These are phyloP conservation scores for Drosophila lini DNA, from an alignment of 1,140 invertebrate species.

Conservation along the genomic window DNA sequence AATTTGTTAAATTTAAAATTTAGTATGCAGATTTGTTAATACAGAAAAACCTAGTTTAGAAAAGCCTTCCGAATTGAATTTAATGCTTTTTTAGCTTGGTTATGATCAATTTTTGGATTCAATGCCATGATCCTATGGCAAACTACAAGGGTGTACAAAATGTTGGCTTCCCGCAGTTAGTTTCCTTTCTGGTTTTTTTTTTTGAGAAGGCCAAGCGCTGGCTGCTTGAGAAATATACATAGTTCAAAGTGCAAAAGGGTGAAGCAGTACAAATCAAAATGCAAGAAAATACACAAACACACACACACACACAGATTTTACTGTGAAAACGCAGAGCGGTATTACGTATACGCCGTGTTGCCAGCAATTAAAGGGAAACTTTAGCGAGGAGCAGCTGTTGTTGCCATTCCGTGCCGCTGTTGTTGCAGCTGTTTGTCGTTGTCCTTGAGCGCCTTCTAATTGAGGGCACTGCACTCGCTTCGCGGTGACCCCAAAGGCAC, in stretches of 20 bases:
- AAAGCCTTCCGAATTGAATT: too few species aligned
- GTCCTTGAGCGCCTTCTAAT: slow-evolving; percentile 76
- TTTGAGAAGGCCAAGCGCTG: slow-evolving; percentile 57
- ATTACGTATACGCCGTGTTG: slow-evolving; percentile 53
- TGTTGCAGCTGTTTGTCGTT: slow-evolving; percentile 52
- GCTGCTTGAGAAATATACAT: slow-evolving; percentile 48
- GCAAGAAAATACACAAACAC: slow-evolving; percentile 9
- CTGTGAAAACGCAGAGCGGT: slow-evolving; percentile 36
- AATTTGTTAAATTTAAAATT: too few species aligned
- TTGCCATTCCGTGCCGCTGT: slow-evolving; percentile 50
- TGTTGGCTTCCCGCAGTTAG: too few species aligned
- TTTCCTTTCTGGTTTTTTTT: slow-evolving; percentile 1
- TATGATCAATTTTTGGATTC: too few species aligned
- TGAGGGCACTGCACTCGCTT: slow-evolving; percentile 75
- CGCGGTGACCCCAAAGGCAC: slow-evolving; percentile 60
- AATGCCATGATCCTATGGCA: too few species aligned
- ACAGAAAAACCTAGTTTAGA: too few species aligned
- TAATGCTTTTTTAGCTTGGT: too few species aligned
- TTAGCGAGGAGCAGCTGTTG: slow-evolving; percentile 49
- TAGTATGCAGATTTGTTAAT: too few species aligned
- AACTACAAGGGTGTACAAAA: too few species aligned
- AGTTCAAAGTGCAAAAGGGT: slow-evolving; percentile 51
- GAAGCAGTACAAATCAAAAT: slow-evolving; percentile 54
- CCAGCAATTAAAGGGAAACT: slow-evolving; percentile 66
- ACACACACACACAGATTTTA: slow-evolving; percentile 11